Evolutionary conservation across 1,140 invertebrate species (phyloP).

Genomic region (Cotesia typhae): DNA sequence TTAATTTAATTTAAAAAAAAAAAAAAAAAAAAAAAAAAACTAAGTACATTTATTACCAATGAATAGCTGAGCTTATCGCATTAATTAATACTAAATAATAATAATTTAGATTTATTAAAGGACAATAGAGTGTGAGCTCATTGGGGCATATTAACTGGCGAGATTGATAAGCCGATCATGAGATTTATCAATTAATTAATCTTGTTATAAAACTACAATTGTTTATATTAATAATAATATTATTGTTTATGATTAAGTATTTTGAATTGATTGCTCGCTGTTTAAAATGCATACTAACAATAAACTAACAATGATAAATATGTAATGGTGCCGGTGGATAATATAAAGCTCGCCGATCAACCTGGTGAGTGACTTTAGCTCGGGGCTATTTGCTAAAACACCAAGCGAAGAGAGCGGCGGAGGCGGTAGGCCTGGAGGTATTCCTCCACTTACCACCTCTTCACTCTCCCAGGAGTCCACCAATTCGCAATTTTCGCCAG

Average conservation of each 20-base stretch:
- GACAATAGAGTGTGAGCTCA: too few relatives aligned
- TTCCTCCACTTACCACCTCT: slow-evolving; percentile 64
- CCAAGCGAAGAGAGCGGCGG: slow-evolving; percentile 83
- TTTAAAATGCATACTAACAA: slow-evolving; percentile 22
- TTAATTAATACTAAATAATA: too few relatives aligned
- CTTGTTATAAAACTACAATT: not conserved
- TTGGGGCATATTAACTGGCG: not conserved
- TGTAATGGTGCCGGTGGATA: slow-evolving; percentile 57
- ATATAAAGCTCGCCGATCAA: slow-evolving; percentile 82
- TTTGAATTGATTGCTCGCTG: too few relatives aligned
- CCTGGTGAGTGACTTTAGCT: slow-evolving; percentile 86
- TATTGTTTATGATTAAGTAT: too few relatives aligned
- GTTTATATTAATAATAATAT: too few relatives aligned
- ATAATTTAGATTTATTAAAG: too few relatives aligned
- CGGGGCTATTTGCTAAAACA: slow-evolving; percentile 86
- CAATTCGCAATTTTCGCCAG: slow-evolving; percentile 63
- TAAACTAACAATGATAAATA: slow-evolving; percentile 46
- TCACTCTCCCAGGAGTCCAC: slow-evolving; percentile 63
- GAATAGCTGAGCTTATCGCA: too few relatives aligned
- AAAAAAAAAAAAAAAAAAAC: too few relatives aligned
- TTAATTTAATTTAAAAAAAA: too few relatives aligned
- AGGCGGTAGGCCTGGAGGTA: slow-evolving; percentile 64
- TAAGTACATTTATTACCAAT: too few relatives aligned
- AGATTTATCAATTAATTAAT: slow-evolving; percentile 12
- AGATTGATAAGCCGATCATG: slow-evolving; percentile 1